phyloP scores from a whole-genome alignment of 1,140 invertebrate species.

The Coenobita brevimanus region DNA sequence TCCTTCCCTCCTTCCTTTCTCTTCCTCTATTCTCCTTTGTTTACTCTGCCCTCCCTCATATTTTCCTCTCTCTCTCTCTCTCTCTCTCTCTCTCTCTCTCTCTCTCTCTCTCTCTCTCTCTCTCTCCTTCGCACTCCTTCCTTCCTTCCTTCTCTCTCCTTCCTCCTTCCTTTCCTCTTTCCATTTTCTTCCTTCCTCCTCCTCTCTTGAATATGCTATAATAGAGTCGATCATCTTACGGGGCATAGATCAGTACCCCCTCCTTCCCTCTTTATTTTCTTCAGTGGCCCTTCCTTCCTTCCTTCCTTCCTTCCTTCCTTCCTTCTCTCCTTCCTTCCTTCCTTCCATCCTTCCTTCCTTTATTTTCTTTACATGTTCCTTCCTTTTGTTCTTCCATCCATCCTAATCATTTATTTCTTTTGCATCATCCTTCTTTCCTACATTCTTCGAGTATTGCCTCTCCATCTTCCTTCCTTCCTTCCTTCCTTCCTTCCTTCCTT shows the following conservation, averaged over 20 bases:
- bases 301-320: conserved; percentile 1
- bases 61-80: neutral
- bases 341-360: neutral
- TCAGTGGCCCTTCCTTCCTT: neutral
- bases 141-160: too few relatives aligned
- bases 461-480: conserved; percentile 1
- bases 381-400: neutral
- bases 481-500: conserved; percentile 1
- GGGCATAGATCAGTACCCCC: too few relatives aligned
- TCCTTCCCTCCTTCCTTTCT: neutral
- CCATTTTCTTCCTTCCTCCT: neutral
- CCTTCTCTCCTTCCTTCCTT: neutral
- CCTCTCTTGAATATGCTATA: neutral
- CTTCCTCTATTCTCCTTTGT: neutral
- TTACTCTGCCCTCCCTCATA: neutral
- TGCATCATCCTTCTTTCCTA: neutral
- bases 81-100: conserved; percentile 1
- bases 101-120: conserved; percentile 1
- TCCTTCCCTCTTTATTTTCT: neutral
- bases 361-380: neutral
- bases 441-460: too few relatives aligned
- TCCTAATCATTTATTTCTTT: neutral
- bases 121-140: neutral
- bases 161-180: neutral
- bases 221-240: too few relatives aligned